A percentile compares a stretch with the other conserved stretches of the same genome.
These are phyloP conservation scores for Cynopterus sphinx DNA, from an alignment of 2,797 vertebrate genomes.

Conservation along the genomic window DNA sequence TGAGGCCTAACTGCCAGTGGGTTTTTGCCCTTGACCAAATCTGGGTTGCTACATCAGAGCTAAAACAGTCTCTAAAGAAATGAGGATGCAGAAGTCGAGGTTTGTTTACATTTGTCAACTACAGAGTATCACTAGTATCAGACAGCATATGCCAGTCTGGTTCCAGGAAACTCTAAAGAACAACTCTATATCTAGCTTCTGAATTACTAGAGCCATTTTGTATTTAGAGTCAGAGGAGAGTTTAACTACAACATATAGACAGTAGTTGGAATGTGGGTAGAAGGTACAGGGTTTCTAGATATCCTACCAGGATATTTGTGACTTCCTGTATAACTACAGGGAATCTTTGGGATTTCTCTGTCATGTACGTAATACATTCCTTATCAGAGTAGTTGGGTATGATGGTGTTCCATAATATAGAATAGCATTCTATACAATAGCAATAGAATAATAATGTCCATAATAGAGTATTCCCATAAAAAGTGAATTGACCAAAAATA, in stretches of 20 bases:
- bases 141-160: not conserved
- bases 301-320: not conserved
- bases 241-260: not conserved
- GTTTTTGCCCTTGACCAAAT: not conserved
- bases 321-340: not conserved
- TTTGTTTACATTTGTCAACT: not conserved
- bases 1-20: not conserved
- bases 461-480: not conserved
- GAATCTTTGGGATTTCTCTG: not conserved
- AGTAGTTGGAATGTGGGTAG: not conserved
- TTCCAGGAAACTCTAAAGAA: slow-evolving; percentile 28
- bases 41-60: not conserved
- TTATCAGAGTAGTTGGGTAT: not conserved
- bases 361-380: not conserved
- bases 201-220: not conserved
- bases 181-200: not conserved
- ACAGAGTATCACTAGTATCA: not conserved
- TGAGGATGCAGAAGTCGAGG: not conserved
- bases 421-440: no score
- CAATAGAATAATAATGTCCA: not conserved
- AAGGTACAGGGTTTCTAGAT: not conserved
- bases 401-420: not conserved
- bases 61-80: not conserved
- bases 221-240: not conserved
- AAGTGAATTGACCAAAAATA: slow-evolving; percentile 1